Evolutionary conservation across 1,140 invertebrate genomes (phyloP).

Genomic region (Globodera rostochiensis): DNA sequence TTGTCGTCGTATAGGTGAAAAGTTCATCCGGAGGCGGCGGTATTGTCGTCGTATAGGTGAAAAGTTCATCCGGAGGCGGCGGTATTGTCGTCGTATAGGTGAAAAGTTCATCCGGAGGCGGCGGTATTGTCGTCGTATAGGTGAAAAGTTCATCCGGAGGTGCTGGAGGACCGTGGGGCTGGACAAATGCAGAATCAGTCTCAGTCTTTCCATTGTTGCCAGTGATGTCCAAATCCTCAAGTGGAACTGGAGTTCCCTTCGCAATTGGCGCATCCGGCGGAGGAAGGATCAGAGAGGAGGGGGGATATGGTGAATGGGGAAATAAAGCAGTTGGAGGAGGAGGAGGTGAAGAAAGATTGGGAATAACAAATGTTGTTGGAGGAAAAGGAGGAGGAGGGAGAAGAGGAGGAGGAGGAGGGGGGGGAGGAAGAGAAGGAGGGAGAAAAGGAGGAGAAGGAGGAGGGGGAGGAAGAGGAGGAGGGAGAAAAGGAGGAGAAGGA

Average conservation of each 20-base stretch:
- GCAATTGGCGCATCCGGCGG: conserved; percentile 20
- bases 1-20: neutral
- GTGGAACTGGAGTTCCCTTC: conserved; percentile 16
- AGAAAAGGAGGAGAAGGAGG: neutral
- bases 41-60: neutral
- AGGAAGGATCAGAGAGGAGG: conserved; percentile 10
- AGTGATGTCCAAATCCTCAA: conserved; percentile 16
- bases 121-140: neutral
- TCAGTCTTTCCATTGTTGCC: neutral
- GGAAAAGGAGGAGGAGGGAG: no score
- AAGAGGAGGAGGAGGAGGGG: neutral
- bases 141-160: neutral
- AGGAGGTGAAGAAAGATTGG: no score
- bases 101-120: neutral
- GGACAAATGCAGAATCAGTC: neutral
- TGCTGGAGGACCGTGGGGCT: neutral
- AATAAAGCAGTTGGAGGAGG: no score
- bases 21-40: neutral
- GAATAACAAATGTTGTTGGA: no score
- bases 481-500: neutral
- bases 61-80: neutral
- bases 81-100: neutral
- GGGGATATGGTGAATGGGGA: neutral
- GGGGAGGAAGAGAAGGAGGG: neutral
- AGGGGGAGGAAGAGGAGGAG: neutral